Conservation (phyloP, 2,797 vertebrate species). For the Galago senegalensis region DNA sequence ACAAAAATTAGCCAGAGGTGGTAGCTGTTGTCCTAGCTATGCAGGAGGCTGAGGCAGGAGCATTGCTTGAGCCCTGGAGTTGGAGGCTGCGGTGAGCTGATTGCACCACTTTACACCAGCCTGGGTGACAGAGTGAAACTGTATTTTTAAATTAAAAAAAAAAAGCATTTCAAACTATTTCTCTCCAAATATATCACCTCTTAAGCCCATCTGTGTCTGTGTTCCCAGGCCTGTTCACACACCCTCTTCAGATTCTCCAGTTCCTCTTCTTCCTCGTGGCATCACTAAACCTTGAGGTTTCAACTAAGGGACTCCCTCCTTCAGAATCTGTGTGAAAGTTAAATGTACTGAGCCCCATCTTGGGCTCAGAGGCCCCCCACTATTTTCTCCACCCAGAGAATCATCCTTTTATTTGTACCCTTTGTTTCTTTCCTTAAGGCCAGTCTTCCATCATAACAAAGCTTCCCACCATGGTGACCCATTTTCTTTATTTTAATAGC, state of each 20-base stretch:
- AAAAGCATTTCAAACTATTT: background rate
- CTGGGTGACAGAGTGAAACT: background rate
- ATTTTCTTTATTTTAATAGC: constrained; percentile 77
- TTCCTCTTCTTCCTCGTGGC: background rate
- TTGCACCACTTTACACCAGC: background rate
- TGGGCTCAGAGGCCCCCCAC: background rate
- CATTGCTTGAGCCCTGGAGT: background rate
- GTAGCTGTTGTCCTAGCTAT: background rate
- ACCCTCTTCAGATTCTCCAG: background rate
- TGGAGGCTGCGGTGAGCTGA: background rate
- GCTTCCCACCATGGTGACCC: constrained; percentile 48
- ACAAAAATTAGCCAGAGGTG: background rate
- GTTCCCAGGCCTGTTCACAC: background rate
- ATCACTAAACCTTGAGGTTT: background rate
- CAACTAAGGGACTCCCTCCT: background rate
- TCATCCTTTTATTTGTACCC: background rate
- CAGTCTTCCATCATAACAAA: constrained; percentile 73
- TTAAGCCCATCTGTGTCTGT: background rate
- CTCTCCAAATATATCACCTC: background rate
- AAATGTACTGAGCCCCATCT: constrained; percentile 38
- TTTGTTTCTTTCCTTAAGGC: constrained; percentile 22
- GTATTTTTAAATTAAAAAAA: background rate
- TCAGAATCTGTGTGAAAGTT: background rate
- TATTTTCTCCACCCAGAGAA: background rate
- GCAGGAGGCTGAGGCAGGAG: background rate